Base-by-base conservation (phyloP, 2,888 invertebrate species). In the Bellardia bayeri region DNA sequence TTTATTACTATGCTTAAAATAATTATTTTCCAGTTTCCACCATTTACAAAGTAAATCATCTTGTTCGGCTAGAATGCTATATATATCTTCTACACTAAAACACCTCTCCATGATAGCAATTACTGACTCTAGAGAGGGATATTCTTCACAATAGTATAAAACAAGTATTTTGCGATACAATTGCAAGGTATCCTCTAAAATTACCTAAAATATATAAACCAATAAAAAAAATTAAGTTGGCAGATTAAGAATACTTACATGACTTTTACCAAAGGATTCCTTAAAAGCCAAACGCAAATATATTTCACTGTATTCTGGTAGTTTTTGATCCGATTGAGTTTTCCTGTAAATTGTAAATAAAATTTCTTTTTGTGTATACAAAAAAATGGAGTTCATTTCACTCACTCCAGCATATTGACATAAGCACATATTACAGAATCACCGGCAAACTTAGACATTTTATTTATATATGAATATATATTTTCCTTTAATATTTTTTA, bases 341-440 rank as follows among this genome's bases (percentile, higher is more conserved):
- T 86, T 82, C 2, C 88, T 89, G n/a, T 5, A 69, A 82, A 30
- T 30, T 37, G 6, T 6, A 37, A 37, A 37, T 3, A 45, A 45
- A 80, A 71, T 81, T 82, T 68, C 69, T 71, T 64, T 16, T 23
- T 14, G 72, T 80, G 63, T 8, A 71, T 16, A 74, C 33, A 69
- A 33, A n/a, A 49, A 30, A 63, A 56, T 45, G 45, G 45, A 56
- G 14, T 51, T n/a, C 51, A 30, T 16, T 51, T 64, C 68, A 78
- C 88, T 85, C 30, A 89, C 89, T 58, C 40, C 14, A 87, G 68
- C 76, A 89, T 76, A 54, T 87, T 81, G 45, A 83, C 16, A 75
- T 89, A 89, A 54, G 64, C 87, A 14, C 33, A n/a, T 51, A 89
- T 83, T 45, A 89, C 68, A 1, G 88, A 82, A 79, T 89, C 89